A percentile compares a stretch with the other conserved stretches of the same genome.
These are phyloP conservation scores for Hexactinellida sp. DNA, from an alignment of 37 sponge, comb jelly and placozoan genomes.

Conservation along the genomic window DNA sequence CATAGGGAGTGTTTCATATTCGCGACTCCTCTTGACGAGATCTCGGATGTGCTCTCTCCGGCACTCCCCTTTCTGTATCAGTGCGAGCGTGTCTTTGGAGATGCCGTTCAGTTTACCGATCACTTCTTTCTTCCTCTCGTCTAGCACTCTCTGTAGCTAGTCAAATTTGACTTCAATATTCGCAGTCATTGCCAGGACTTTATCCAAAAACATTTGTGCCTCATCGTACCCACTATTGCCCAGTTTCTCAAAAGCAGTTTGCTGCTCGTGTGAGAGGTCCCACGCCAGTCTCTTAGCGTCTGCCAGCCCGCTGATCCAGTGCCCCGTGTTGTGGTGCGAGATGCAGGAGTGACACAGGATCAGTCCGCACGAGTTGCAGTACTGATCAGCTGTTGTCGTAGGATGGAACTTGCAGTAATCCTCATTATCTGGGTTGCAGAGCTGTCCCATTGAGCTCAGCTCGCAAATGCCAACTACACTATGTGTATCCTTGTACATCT, in stretches of 20 bases:
- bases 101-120: neutral
- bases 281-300: neutral
- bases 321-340: neutral
- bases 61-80: neutral
- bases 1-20: neutral
- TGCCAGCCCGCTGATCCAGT: neutral
- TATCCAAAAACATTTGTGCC: neutral
- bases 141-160: neutral
- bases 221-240: neutral
- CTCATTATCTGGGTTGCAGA: neutral
- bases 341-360: neutral
- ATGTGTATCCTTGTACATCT: neutral
- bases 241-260: neutral
- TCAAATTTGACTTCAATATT: neutral
- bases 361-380: neutral
- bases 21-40: neutral
- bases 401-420: neutral
- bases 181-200: neutral
- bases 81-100: neutral
- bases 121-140: neutral
- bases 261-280: neutral
- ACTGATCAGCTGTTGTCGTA: neutral
- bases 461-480: neutral
- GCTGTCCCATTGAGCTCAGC: neutral
- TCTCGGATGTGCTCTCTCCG: neutral